phyloP scores from a whole-genome alignment of 2,113 vertebrate genomes.

The Cyanistes caeruleus region DNA sequence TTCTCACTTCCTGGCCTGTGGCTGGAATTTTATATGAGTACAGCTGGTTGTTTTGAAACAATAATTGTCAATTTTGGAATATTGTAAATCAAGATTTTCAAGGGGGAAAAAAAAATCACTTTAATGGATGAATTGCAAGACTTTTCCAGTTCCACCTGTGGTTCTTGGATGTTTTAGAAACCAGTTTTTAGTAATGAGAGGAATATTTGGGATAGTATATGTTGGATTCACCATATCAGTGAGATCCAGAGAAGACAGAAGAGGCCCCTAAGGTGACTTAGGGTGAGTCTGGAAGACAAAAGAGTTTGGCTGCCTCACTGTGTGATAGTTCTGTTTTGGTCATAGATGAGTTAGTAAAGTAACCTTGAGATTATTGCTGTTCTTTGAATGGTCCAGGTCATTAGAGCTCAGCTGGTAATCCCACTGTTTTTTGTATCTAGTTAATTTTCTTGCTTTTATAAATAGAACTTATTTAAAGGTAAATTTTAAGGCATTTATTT shows the following conservation, averaged over 20 bases:
- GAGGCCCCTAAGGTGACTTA: neutral
- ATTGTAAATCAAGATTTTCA: neutral
- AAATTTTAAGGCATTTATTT: neutral
- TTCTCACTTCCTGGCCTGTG: neutral
- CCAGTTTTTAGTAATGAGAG: neutral
- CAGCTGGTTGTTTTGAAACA: neutral
- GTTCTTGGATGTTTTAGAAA: neutral
- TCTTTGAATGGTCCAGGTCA: neutral
- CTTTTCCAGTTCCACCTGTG: neutral
- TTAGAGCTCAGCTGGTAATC: neutral
- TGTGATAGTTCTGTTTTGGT: neutral
- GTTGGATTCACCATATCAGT: neutral
- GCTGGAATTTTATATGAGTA: neutral
- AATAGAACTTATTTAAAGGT: neutral
- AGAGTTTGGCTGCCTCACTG: neutral
- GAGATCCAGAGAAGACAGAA: neutral
- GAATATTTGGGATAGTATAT: neutral
- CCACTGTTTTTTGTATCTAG: neutral
- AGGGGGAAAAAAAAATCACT: neutral
- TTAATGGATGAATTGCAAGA: neutral
- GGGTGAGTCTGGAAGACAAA: neutral
- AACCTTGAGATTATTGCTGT: neutral
- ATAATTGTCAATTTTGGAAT: neutral
- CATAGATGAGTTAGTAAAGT: neutral
- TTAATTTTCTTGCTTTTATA: neutral